phyloP scores from a whole-genome alignment of 2,797 vertebrate genomes.

The Hippoglossus hippoglossus region DNA sequence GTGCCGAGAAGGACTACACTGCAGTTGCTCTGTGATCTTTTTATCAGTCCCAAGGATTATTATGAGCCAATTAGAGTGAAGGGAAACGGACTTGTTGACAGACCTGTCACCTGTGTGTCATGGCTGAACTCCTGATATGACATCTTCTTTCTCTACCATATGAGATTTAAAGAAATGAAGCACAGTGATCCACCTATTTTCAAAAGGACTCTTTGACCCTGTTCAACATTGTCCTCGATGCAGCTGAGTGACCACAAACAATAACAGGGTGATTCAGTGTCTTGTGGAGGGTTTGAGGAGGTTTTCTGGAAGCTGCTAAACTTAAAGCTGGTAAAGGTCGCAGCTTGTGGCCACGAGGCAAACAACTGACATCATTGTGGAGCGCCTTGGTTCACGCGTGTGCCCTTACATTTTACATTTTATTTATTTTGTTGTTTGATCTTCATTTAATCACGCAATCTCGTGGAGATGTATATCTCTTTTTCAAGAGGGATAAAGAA shows the following conservation, averaged over 20 bases:
- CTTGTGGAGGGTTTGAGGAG: slow-evolving; percentile 33
- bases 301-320: slow-evolving; percentile 29
- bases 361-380: slow-evolving; percentile 63
- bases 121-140: slow-evolving; percentile 26
- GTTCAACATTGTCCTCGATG: slow-evolving; percentile 49
- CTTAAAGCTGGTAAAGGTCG: slow-evolving; percentile 48
- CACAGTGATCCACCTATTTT: slow-evolving; percentile 17
- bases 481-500: no score
- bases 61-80: slow-evolving; percentile 71
- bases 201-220: slow-evolving; percentile 22
- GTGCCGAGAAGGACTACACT: slow-evolving; percentile 35
- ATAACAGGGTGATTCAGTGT: slow-evolving; percentile 64
- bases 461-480: no score
- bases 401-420: not conserved
- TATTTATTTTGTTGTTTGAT: no score
- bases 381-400: slow-evolving; percentile 1
- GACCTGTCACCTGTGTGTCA: slow-evolving; percentile 62
- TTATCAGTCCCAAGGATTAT: slow-evolving; percentile 70
- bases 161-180: slow-evolving; percentile 37
- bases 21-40: slow-evolving; percentile 55
- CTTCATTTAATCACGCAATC: no score
- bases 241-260: slow-evolving; percentile 56
- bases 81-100: slow-evolving; percentile 46
- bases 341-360: slow-evolving; percentile 41
- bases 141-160: slow-evolving; percentile 37